phyloP scores from a whole-genome alignment of 1,140 invertebrate genomes.

The Marisa cornuarietis region DNA sequence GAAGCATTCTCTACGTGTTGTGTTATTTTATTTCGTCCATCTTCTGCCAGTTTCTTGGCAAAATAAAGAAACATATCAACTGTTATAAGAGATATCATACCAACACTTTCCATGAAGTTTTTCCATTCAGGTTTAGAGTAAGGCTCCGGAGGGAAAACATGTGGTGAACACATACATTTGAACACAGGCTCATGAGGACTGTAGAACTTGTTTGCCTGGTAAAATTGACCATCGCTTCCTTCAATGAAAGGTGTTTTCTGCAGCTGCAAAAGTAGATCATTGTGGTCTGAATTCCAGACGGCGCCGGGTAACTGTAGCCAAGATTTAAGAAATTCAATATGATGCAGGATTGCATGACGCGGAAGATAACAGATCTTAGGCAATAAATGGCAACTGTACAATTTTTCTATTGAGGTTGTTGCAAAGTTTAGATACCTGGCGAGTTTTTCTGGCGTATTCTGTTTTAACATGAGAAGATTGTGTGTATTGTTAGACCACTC shows the following conservation, averaged over 20 bases:
- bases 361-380: not conserved
- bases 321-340: constrained; percentile 4
- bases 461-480: not conserved
- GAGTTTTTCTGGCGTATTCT: not conserved
- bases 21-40: constrained; percentile 4
- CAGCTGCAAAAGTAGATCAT: not conserved
- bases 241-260: constrained; percentile 1
- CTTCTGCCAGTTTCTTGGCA: constrained; percentile 22
- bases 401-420: not conserved
- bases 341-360: not conserved
- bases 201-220: constrained; percentile 12
- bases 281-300: not conserved
- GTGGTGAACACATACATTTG: not conserved
- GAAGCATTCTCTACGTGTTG: constrained; percentile 26
- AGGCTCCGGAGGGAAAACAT: constrained; percentile 4
- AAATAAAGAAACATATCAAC: constrained; percentile 7
- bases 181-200: constrained; percentile 3
- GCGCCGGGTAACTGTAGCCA: constrained; percentile 1
- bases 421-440: not conserved
- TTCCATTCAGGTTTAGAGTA: not conserved
- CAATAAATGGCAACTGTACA: not conserved
- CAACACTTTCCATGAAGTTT: constrained; percentile 1
- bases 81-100: constrained; percentile 1
- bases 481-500: not conserved
- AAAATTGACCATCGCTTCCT: constrained; percentile 1